A percentile compares a stretch with the other conserved stretches of the same genome.
Conservation (phyloP, 1,140 invertebrate genomes). For the Cecropterus lyciades region DNA sequence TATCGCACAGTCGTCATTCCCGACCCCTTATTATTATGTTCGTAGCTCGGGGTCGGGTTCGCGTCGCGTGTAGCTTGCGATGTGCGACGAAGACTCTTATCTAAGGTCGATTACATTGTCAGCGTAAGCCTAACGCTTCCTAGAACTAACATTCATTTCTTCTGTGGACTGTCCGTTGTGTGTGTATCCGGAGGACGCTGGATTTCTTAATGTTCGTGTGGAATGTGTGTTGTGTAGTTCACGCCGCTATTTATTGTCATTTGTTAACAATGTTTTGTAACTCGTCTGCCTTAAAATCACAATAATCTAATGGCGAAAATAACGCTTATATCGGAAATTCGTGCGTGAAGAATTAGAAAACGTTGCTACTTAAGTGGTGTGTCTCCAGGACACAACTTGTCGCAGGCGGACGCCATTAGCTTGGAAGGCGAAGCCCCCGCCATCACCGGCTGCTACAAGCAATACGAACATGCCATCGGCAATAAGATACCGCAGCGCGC, state of each 20-base stretch:
- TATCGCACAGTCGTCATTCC: constrained; percentile 76
- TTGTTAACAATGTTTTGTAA: constrained; percentile 63
- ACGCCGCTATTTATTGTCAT: constrained; percentile 70
- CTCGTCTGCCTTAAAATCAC: constrained; percentile 48
- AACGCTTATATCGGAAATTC: constrained; percentile 51
- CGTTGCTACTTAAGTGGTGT: constrained; percentile 77
- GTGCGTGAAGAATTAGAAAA: constrained; percentile 51
- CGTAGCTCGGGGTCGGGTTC: constrained; percentile 72
- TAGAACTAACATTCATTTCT: constrained; percentile 74
- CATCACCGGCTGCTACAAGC: constrained; percentile 92
- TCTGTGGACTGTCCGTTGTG: constrained; percentile 76
- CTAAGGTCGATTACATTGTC: constrained; percentile 81
- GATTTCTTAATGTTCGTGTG: constrained; percentile 75
- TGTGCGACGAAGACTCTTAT: constrained; percentile 81
- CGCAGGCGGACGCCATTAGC: constrained; percentile 94
- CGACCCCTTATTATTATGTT: constrained; percentile 72
- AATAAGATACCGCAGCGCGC: constrained; percentile 87
- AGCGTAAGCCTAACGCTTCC: constrained; percentile 82
- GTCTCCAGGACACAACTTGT: constrained; percentile 94
- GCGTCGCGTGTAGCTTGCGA: constrained; percentile 81
- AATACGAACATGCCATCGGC: constrained; percentile 91
- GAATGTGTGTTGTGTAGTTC: constrained; percentile 80
- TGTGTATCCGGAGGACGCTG: constrained; percentile 81
- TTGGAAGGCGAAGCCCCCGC: constrained; percentile 91
- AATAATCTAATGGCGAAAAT: constrained; percentile 24